Evolutionary conservation across 2,888 invertebrate genomes (phyloP), one percentile per base, ranked within the genome.

Genomic region (Heteromurus nitidus): DNA sequence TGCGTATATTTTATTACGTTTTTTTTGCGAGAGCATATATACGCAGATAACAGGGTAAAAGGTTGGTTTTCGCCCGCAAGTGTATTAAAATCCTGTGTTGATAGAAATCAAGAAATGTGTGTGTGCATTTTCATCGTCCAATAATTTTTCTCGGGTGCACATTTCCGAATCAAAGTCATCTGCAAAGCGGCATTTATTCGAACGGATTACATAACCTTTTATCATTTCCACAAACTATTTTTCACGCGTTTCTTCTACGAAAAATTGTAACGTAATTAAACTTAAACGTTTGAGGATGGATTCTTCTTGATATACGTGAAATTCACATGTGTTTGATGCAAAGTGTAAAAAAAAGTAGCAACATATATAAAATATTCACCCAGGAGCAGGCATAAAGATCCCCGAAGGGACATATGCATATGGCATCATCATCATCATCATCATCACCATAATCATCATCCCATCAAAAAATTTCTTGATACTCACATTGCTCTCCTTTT

Each of bases 401-500:
- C 80, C 80, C 68, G 62, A 81, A 81, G 80, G 80, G 80, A 81
- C 80, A 74, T 73, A 73, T 81, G 75, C 80, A 81, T 81, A 74
- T 80, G 74, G 62, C 80, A 65, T 60, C 60, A 60, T 30, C 65
- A 20, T 60, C 20, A 30, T 60, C 60, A 26, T 58, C 62, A 44
- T 44, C 65, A 26, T n/a, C 60, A 60, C 28, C 60, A 42, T 42
- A 7, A 42, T 42, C 42, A 42, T 42, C 42, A 42, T 42, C 31
- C 31, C n/a, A 30, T 16, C 28, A 31, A 60, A 60, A 22, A 50
- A 55, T 13, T 9, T 7, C 55, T 55, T 9, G 16, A 3, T 16
- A 20, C 55, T 26, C 13, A 3, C n/a, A n/a, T n/a, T n/a, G n/a
- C n/a, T n/a, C n/a, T n/a, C n/a, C n/a, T n/a, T n/a, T n/a, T n/a